Evolutionary conservation across 1,140 invertebrate species (phyloP).

Genomic region (Drosophila sproati): DNA sequence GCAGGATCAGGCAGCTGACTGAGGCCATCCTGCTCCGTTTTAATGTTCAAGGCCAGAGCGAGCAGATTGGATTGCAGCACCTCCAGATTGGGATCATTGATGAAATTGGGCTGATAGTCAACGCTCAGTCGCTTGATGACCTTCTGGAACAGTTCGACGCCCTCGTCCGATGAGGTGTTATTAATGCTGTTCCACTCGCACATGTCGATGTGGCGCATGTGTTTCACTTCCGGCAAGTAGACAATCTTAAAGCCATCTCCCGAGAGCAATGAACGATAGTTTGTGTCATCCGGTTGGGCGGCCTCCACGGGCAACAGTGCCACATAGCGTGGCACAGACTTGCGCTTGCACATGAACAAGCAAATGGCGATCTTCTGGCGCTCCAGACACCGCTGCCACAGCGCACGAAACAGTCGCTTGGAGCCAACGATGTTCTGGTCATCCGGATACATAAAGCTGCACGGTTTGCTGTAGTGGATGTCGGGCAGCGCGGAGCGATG

Average conservation of each 20-base stretch:
- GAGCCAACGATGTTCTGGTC: conserved; percentile 75
- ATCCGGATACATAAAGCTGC: conserved; percentile 81
- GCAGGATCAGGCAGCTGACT: conserved; percentile 62
- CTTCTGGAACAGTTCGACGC: conserved; percentile 69
- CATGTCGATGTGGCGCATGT: conserved; percentile 70
- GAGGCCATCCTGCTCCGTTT: conserved; percentile 48
- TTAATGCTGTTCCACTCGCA: conserved; percentile 68
- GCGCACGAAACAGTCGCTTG: conserved; percentile 72
- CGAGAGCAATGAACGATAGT: conserved; percentile 56
- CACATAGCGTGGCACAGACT: conserved; percentile 76
- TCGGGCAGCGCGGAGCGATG: conserved; percentile 56
- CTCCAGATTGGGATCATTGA: conserved; percentile 75
- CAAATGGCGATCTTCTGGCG: conserved; percentile 79
- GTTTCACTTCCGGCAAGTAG: conserved; percentile 71
- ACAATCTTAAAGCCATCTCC: conserved; percentile 82
- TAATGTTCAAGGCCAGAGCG: conserved; percentile 68
- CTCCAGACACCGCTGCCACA: conserved; percentile 77
- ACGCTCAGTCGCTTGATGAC: conserved; percentile 71
- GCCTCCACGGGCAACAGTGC: conserved; percentile 64
- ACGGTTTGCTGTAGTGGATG: conserved; percentile 65
- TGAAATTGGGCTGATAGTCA: conserved; percentile 71
- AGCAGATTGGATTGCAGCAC: conserved; percentile 70
- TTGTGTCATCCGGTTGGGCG: conserved; percentile 37
- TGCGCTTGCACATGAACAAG: conserved; percentile 74
- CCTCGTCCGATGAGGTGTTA: conserved; percentile 56